These are phyloP conservation scores for Nephrotoma appendiculata DNA, from an alignment of 2,888 invertebrate genomes.

Conservation along the genomic window DNA sequence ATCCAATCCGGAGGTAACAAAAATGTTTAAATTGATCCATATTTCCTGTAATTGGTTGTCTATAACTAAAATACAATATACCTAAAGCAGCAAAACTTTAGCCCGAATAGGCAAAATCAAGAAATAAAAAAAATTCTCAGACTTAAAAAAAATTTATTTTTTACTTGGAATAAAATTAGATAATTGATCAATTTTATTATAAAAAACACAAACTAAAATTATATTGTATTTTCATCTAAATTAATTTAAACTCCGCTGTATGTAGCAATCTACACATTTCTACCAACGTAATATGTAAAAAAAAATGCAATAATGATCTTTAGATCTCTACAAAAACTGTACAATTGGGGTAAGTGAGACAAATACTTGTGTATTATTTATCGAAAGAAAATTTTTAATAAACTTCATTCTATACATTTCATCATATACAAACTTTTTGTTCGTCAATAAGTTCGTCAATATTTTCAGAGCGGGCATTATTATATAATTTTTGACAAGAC, in stretches of 20 bases:
- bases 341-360: not conserved
- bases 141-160: not conserved
- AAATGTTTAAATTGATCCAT: not conserved
- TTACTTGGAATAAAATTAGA: not conserved
- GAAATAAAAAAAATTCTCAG: not conserved
- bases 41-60: not conserved
- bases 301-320: not conserved
- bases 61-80: not conserved
- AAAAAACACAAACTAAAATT: not conserved
- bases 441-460: no score
- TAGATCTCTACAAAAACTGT: not conserved
- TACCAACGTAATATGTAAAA: not conserved
- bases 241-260: not conserved
- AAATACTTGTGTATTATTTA: not conserved
- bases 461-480: no score
- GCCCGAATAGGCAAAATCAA: not conserved
- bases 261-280: not conserved
- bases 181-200: not conserved
- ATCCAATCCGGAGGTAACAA: not conserved
- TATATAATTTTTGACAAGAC: no score
- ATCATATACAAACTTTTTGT: no score
- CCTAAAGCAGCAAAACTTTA: not conserved
- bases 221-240: not conserved
- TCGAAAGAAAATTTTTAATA: no score
- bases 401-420: no score